Evolutionary conservation across 64 coral and sea anemone genomes (phyloP), one percentile per base, ranked within the genome.

Genomic region (Platygyra sinensis): DNA sequence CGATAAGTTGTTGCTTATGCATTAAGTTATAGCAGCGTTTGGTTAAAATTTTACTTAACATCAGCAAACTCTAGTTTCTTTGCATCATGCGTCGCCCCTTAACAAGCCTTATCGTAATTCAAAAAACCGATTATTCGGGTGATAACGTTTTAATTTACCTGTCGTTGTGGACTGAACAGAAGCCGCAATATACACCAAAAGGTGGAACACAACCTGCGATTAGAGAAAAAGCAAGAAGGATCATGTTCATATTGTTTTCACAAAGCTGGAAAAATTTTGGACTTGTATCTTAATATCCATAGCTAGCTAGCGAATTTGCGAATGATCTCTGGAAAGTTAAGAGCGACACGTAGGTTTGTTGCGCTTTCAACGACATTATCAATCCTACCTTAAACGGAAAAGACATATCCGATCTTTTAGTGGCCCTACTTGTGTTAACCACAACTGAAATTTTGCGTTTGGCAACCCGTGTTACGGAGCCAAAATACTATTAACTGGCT

Each of bases 91-190:
- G 25, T 25, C n/a, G 11, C n/a, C 25, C 7, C 1, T 69, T 27
- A 69, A 24, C 22, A 27, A 7, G 22, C 22, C 10, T n/a, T 69
- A 69, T 22, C n/a, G 65, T 27, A 69, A 69, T 69, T 69, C 29
- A 69, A 30, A 46, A 79, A 46, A 57, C 10, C 24, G 50, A 78
- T 79, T 22, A 79, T 79, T 79, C n/a, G 49, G 28, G 65, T 11
- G 51, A 79, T 28, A 51, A 79, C 20, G 10, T 28, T 28, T 57
- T 28, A 79, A 79, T 79, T 79, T 85, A 85, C 81, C 81, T 85
- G 81, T 25, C 81, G 42, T 71, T 5, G 33, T 85, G 10, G 81
- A 46, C 38, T 71, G 63, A 46, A 39, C 42, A 31, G 31, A 51
- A 50, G 31, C n/a, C n/a, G n/a, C 81, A 67, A 52, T 27, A 22